phyloP scores from a whole-genome alignment of 2,888 invertebrate species.

The Sinhomidia bicolor region DNA sequence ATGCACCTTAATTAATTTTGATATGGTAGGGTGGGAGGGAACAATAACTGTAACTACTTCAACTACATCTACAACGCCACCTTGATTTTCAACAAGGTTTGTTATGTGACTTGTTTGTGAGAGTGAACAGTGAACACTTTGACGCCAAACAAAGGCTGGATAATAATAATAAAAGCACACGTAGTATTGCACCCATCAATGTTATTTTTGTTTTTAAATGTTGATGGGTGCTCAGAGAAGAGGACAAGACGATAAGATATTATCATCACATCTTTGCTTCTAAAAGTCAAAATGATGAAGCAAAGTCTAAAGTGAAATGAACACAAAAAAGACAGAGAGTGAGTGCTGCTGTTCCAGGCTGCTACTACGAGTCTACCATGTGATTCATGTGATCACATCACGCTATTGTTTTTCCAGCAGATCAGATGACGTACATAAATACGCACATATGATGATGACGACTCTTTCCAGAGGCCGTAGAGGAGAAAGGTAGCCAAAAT shows the following conservation, averaged over 20 bases:
- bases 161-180: background rate
- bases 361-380: background rate
- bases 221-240: background rate
- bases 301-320: background rate
- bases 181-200: background rate
- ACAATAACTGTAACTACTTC: too few species aligned
- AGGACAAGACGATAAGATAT: background rate
- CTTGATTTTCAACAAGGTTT: background rate
- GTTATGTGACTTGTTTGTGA: background rate
- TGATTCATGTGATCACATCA: background rate
- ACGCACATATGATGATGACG: constrained; percentile 18
- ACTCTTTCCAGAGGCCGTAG: background rate
- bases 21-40: too few species aligned
- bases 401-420: constrained; percentile 21
- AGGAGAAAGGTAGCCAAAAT: too few species aligned
- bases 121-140: constrained; percentile 11
- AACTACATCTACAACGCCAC: too few species aligned
- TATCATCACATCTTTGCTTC: background rate
- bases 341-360: background rate
- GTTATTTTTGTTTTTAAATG: background rate
- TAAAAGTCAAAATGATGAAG: background rate
- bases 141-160: background rate
- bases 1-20: too few species aligned
- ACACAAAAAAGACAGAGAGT: background rate
- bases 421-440: constrained; percentile 43